Base-by-base conservation (phyloP, 2,888 invertebrate species). In the Pachycephus smyrnensis region DNA sequence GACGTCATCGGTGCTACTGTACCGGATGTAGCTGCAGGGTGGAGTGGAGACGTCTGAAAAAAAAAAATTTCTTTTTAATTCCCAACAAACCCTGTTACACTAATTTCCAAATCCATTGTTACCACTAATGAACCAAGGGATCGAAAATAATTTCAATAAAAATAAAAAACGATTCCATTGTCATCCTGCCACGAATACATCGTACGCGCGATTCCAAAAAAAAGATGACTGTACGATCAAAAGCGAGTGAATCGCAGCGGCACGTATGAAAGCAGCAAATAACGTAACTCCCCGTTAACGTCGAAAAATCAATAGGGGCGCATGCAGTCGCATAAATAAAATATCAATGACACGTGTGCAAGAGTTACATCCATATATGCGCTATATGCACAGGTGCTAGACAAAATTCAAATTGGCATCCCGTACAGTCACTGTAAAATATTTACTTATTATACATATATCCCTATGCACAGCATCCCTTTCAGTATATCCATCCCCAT, bases 1-100 rank as follows among this genome's bases (percentile, higher is more conserved):
- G 37, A 91, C 88, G 73, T 91, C 91, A 33, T 90, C 90, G 69
- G 90, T 83, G 77, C 87, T 91, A 80, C 88, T 90, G 82, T 91
- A 91, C 73, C 87, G 88, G 76, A 91, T 88, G 76, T 88, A 87
- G 73, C 85, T 89, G 82, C 91, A 91, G 12, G 86, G 79, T 15
- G 90, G 87, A 23, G 88, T 85, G 12, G 85, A 73, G 30, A 90
- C 84, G 76, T 84, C 91, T 89, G 84, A 12, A 83, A 83, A 77
- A 75, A 76, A 78, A 74, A 80, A 32, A n/a, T n/a, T 6, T 23
- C 1, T 40, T 23, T 23, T 55, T 2, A 23, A 23, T 23, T 6
- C 23, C 9, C 23, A 6, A 4, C 3, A 33, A 33, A 55, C 23
- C 55, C 9, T 9, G 23, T 9, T 23, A 23, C 9, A 9, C 6